Conservation (phyloP, 2,888 invertebrate genomes). For the Nephrotoma guestfalica region DNA sequence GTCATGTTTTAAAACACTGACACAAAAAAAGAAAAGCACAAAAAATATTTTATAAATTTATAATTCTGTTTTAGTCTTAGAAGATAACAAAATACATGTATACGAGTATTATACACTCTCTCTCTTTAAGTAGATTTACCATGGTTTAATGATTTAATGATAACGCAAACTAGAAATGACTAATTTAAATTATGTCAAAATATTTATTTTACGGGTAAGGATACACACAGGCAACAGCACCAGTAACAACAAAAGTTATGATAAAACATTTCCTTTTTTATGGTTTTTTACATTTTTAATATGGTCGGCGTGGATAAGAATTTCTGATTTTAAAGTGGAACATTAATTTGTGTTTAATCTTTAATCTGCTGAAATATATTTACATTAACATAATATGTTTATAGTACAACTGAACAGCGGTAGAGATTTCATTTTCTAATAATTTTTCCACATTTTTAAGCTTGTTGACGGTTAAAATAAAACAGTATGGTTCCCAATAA, state of each 20-base stretch:
- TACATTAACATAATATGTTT: not conserved
- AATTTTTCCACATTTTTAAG: too few species aligned
- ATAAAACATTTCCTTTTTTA: not conserved
- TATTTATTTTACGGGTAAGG: not conserved
- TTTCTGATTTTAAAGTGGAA: not conserved
- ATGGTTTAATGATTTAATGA: constrained; percentile 4
- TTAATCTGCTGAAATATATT: not conserved
- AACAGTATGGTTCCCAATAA: too few species aligned
- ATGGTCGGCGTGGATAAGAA: not conserved
- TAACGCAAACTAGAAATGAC: constrained; percentile 1
- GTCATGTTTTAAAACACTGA: constrained; percentile 1
- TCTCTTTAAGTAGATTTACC: not conserved
- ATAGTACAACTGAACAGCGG: not conserved
- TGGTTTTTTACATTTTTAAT: not conserved
- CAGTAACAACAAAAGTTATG: not conserved
- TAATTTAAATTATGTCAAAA: not conserved
- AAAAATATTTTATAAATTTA: not conserved
- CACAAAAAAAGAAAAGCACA: not conserved
- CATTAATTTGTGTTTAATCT: not conserved
- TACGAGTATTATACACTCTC: not conserved
- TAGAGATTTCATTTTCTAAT: too few species aligned
- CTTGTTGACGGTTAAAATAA: too few species aligned
- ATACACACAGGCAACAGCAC: not conserved
- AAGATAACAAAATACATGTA: not conserved
- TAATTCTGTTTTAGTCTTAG: not conserved